Evolutionary conservation across 1,140 invertebrate species (phyloP).

Genomic region (Anastrepha obliqua): DNA sequence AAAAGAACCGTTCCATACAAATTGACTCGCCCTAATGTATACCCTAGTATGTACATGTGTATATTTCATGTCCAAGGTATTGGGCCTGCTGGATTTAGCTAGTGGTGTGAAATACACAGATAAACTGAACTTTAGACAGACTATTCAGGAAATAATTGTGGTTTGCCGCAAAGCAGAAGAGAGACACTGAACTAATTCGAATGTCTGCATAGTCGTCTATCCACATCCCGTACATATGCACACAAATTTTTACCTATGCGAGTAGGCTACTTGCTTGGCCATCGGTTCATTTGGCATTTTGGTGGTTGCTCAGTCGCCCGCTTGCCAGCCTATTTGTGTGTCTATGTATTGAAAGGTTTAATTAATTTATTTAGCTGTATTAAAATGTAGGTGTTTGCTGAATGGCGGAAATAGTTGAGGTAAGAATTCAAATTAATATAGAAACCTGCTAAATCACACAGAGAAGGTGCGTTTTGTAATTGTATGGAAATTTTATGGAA

Average conservation of each 20-base stretch:
- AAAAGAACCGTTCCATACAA: no score
- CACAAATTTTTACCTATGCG: no score
- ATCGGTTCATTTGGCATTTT: constrained; percentile 4
- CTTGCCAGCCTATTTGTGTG: no score
- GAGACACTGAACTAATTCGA: constrained; percentile 23
- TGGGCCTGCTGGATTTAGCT: background rate
- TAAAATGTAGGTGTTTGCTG: background rate
- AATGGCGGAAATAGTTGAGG: background rate
- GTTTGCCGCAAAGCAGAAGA: constrained; percentile 35
- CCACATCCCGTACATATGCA: background rate
- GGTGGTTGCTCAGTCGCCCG: background rate
- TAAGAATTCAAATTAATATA: constrained; percentile 32
- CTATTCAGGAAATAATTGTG: constrained; percentile 30
- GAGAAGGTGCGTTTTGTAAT: background rate
- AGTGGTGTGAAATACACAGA: background rate
- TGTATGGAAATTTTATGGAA: no score
- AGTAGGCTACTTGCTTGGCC: background rate
- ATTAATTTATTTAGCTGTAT: background rate
- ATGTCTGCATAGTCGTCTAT: constrained; percentile 2
- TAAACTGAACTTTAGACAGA: constrained; percentile 46
- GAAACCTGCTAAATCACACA: background rate
- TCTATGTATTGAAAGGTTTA: no score
- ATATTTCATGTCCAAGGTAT: background rate
- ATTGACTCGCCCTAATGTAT: no score
- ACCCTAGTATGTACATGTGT: background rate